Conservation (phyloP, 1,140 invertebrate species). For the Macrobrachium rosenbergii region DNA sequence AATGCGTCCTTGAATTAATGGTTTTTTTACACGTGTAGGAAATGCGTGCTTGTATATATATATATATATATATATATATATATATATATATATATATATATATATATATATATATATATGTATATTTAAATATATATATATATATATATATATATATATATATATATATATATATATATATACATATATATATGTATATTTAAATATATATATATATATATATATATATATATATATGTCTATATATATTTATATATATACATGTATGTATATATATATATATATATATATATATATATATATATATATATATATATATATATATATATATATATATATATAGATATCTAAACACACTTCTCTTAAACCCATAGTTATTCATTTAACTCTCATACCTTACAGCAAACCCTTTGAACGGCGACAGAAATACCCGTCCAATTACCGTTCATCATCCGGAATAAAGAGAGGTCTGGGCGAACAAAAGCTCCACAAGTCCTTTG, state of each 20-base stretch:
- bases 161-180: conserved; percentile 22
- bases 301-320: neutral
- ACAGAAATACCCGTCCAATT: too few species aligned
- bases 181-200: neutral
- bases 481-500: too few species aligned
- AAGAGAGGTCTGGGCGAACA: too few species aligned
- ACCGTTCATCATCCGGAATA: too few species aligned
- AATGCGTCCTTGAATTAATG: too few species aligned
- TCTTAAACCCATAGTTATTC: too few species aligned
- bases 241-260: conserved; percentile 11
- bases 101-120: neutral
- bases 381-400: too few species aligned
- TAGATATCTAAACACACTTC: too few species aligned
- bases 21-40: too few species aligned
- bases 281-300: neutral
- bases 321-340: neutral
- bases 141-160: neutral
- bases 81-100: neutral
- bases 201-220: neutral
- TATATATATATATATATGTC: conserved; percentile 1
- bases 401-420: too few species aligned
- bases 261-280: conserved; percentile 1
- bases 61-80: conserved; percentile 5
- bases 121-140: neutral
- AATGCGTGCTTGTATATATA: neutral